Base-by-base conservation (phyloP, 2,113 vertebrate species). In the Lucifuga dentata region DNA sequence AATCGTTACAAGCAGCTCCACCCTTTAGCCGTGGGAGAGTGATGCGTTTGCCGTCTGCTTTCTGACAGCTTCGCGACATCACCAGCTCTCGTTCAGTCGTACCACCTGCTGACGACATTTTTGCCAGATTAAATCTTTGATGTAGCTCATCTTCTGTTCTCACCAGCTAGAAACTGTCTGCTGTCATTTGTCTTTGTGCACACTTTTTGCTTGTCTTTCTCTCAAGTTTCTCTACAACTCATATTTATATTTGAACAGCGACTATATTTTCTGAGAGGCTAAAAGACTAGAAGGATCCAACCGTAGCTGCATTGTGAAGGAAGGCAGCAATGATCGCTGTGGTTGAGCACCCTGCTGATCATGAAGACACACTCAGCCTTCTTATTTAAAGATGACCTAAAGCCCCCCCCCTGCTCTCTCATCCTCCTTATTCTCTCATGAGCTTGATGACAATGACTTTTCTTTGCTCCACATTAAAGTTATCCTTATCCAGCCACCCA, bases 281-380 rank as follows among this genome's bases (percentile, higher is more conserved):
- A 32, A 32, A 19, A 20, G 8, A 29, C n/a, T n/a, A n/a, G n/a
- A 45, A 24, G 10, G 19, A 38, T 61, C n/a, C 73, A 65, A 75
- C 23, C 19, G 11, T 8, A 1, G 9, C 8, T 38, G 51, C 11
- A 11, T 40, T 21, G 43, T 26, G 13, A 73, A 40, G 55, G 48
- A 43, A 33, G 11, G 20, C 44, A 81, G 51, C 17, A 8, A 20
- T 53, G 63, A 65, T 19, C 46, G 64, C 55, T 64, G 32, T 39
- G 40, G 36, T 16, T 32, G 9, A 63, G 13, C 3, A 11, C 19
- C 13, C 19, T 50, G 50, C 33, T 61, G 24, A 65, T 58, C 35
- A 70, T 13, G 48, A 11, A 17, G 33, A 52, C 24, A 24, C 10
- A 44, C 19, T 61, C 56, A 21, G 21, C 52, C 51, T 64, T 44